Evolutionary conservation across 2,113 vertebrate genomes (phyloP), one percentile per base, ranked within the genome.

Genomic region (Murina feae): DNA sequence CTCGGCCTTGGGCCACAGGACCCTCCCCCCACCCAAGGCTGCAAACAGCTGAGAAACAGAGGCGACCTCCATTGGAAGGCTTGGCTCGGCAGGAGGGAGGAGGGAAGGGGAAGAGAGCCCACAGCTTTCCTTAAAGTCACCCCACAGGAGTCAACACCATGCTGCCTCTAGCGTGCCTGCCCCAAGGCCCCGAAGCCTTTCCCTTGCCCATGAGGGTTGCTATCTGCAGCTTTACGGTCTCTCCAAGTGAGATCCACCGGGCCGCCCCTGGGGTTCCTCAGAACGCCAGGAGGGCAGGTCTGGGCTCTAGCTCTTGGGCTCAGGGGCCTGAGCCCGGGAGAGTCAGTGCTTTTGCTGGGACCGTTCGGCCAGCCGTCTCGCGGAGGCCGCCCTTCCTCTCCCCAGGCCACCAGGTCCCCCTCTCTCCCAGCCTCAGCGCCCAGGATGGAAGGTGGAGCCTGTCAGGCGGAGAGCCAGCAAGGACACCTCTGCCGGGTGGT

Each of bases 401-500:
- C 32, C 84, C 21, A 78, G 78, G 60, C 28, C 0, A 2, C n/a
- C 23, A n/a, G 32, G 58, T 28, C 20, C 37, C 23, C 25, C 37
- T 14, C 68, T 20, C 10, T 6, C 18, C 37, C n/a, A 39, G 86
- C 35, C 55, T 55, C 58, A 8, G 18, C 1, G 0, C 71, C 71
- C 25, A 42, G 23, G 23, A 53, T 18, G 0, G 7, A 39, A 18
- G 42, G 14, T 37, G 18, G 8, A 6, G 0, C 53, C 7, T 10
- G 20, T 14, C 6, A 1, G 28, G 20, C 2, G 9, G 28, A 14
- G 13, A 4, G 35, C 10, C 14, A 0, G 21, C 39, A 35, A 12
- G 1, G n/a, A 30, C 23, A 4, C 10, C 39, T 53, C 63, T 11
- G 47, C 1, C 0, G 2, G 37, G 51, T 1, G 4, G 7, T 23